Percentiles rank a stretch among this genome's conserved stretches.
These are phyloP conservation scores for Toxotes jaculatrix DNA, from an alignment of 2,113 vertebrate genomes.

Conservation along the genomic window DNA sequence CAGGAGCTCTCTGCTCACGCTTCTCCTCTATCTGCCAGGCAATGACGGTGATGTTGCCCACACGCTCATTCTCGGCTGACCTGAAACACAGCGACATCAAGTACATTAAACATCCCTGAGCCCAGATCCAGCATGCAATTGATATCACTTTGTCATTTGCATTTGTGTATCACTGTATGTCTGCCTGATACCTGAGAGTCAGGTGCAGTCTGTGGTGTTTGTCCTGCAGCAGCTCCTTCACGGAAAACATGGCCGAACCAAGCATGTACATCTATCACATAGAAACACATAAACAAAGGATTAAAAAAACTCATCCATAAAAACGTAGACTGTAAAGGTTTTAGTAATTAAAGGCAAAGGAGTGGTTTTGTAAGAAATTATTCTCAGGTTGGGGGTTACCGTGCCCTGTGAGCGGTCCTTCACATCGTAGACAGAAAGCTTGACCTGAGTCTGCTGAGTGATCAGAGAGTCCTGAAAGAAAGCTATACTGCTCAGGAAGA, in stretches of 20 bases:
- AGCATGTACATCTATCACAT: conserved; percentile 95
- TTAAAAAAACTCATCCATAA: conserved; percentile 5
- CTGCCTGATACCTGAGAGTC: conserved; percentile 89
- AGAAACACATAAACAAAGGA: background rate
- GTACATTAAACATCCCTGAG: background rate
- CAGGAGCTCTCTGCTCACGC: conserved; percentile 89
- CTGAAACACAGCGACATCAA: conserved; percentile 75
- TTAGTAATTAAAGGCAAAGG: background rate
- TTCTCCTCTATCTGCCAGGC: conserved; percentile 98
- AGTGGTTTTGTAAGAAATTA: background rate
- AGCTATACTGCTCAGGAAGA: conserved; percentile 97
- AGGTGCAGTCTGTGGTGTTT: conserved; percentile 94
- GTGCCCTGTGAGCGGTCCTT: conserved; percentile 99
- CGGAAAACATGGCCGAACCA: conserved; percentile 92
- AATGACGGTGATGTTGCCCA: conserved; percentile 96
- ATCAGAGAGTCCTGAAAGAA: conserved; percentile 99
- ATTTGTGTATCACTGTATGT: background rate
- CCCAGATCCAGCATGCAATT: background rate
- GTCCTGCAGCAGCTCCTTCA: conserved; percentile 96
- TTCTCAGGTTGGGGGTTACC: conserved; percentile 80
- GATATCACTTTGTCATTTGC: background rate
- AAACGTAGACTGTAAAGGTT: background rate
- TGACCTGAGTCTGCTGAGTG: conserved; percentile 98
- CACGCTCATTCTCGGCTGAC: conserved; percentile 93
- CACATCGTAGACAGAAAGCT: conserved; percentile 97